Conservation (phyloP, 1,140 invertebrate species). For the Drosophila auraria region DNA sequence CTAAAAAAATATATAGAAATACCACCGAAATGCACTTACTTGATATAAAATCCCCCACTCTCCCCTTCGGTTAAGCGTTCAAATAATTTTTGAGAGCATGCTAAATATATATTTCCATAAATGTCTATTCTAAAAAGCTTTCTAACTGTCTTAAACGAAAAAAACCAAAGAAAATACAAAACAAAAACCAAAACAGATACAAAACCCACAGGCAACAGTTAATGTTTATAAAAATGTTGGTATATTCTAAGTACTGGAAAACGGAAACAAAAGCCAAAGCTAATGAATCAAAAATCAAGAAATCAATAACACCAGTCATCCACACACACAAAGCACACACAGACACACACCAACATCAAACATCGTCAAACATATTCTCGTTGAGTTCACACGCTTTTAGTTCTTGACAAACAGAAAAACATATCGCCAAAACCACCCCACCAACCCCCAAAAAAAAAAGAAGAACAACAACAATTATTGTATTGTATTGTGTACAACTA, state of each 20-base stretch:
- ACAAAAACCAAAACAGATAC: conserved; percentile 31
- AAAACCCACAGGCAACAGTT: conserved; percentile 34
- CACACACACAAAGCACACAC: conserved; percentile 42
- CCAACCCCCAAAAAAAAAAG: conserved; percentile 15
- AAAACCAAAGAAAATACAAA: conserved; percentile 20
- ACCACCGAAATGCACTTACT: conserved; percentile 70
- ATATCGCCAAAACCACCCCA: conserved; percentile 12
- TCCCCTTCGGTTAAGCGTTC: conserved; percentile 78
- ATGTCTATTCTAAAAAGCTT: conserved; percentile 81
- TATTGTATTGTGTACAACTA: conserved; percentile 73
- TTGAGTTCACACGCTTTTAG: conserved; percentile 55
- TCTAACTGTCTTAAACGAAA: conserved; percentile 59
- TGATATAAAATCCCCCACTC: conserved; percentile 52
- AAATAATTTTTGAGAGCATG: conserved; percentile 84
- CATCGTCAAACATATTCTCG: conserved; percentile 11
- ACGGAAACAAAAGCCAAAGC: conserved; percentile 20
- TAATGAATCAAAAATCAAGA: conserved; percentile 34
- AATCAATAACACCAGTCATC: conserved; percentile 34
- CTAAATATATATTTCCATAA: conserved; percentile 84
- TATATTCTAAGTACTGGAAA: conserved; percentile 45
- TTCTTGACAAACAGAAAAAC: conserved; percentile 36
- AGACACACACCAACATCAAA: conserved; percentile 23
- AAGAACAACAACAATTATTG: conserved; percentile 48
- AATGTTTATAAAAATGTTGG: conserved; percentile 48
- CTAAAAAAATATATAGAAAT: conserved; percentile 46